Base-by-base conservation (phyloP, 2,888 invertebrate species). In the Lutraria lutraria region DNA sequence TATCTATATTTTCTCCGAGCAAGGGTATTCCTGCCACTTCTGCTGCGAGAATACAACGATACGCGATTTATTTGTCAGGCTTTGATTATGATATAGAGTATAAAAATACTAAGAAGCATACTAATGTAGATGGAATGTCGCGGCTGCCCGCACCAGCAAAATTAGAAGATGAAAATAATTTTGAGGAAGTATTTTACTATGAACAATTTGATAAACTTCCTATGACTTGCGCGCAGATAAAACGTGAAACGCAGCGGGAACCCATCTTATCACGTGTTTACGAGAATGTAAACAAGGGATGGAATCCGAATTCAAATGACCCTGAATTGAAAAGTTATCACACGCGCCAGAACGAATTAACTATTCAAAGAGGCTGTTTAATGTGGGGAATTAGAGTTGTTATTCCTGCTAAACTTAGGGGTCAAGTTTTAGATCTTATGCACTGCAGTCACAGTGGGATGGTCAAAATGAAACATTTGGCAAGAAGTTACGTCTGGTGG, bases 61-160 rank as follows among this genome's bases (percentile, higher is more conserved):
- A 95, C 93, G 93, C 93, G 0, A 53, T 94, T 0, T 92, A 92
- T 15, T 88, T 97, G 25, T 92, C 96, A 4, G 95, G 94, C 6
- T 96, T 96, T 88, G 91, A 95, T 81, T 96, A 95, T 89, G 88
- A 90, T 10, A 94, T 96, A 80, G 93, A 95, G 87, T 96, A 95
- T 86, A 87, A 94, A 21, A 88, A 90, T n/a, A 95, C 95, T 8
- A 83, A 86, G 12, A 81, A 91, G 0, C 95, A 96, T 89, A 94
- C 93, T 0, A 94, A 96, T 88, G 96, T 95, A 16, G 96, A 96
- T 91, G 93, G 93, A 19, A 91, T 96, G 31, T 95, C 95, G 12
- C 83, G 96, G 85, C 54, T 95, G 29, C 94, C 94, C 21, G 68
- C 88, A 10, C 31, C 82, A 10, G 29, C 16, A 21, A 29, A 63